phyloP scores from a whole-genome alignment of 1,140 invertebrate species.

The Cyclina sinensis region DNA sequence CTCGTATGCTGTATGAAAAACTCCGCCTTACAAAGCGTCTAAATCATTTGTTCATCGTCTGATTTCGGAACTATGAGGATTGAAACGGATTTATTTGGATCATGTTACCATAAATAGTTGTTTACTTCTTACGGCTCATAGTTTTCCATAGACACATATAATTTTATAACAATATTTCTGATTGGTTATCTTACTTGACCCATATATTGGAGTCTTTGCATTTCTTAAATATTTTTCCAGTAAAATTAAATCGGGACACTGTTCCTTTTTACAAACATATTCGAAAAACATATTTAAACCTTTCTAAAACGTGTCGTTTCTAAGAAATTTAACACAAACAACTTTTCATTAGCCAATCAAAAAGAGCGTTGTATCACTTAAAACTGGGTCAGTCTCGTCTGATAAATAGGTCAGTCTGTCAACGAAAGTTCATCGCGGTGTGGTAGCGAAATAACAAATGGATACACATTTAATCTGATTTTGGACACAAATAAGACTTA shows the following conservation, averaged over 20 bases:
- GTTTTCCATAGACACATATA: conserved; percentile 60
- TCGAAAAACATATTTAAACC: neutral
- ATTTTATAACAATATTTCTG: conserved; percentile 53
- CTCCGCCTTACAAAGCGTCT: too few species aligned
- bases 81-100: conserved; percentile 40
- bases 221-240: neutral
- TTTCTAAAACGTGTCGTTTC: neutral
- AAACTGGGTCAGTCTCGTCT: conserved; percentile 69
- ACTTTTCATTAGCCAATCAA: conserved; percentile 71
- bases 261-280: neutral
- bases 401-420: conserved; percentile 74
- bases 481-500: neutral
- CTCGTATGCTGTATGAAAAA: too few species aligned
- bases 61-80: too few species aligned
- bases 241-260: neutral
- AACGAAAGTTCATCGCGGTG: conserved; percentile 70
- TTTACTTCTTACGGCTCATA: conserved; percentile 72
- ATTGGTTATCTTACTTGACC: conserved; percentile 69
- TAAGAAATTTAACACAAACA: conserved; percentile 47
- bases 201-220: conserved; percentile 43
- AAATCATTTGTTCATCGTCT: too few species aligned
- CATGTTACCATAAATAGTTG: conserved; percentile 73
- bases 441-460: conserved; percentile 35
- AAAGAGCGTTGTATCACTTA: conserved; percentile 20
- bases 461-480: conserved; percentile 39